Evolutionary conservation across 2,888 invertebrate species (phyloP).

Genomic region (Itoplectis maculator): DNA sequence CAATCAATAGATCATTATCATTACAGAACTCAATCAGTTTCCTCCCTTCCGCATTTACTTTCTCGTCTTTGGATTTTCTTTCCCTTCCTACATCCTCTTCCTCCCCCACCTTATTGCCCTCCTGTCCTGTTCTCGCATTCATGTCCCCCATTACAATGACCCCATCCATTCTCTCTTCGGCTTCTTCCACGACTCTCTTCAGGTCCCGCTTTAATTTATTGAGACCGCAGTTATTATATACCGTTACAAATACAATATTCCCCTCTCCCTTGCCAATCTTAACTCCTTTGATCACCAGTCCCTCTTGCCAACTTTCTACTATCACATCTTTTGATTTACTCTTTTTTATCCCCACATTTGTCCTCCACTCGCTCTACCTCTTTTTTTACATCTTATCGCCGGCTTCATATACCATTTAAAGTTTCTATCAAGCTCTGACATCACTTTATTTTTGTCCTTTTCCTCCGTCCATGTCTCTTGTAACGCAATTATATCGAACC

Average conservation of each 20-base stretch:
- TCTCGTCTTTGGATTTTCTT: constrained; percentile 11
- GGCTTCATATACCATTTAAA: too few species aligned
- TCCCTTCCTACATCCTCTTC: not conserved
- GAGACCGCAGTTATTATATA: constrained; percentile 31
- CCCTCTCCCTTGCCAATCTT: not conserved
- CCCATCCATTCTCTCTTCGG: not conserved
- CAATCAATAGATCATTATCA: not conserved
- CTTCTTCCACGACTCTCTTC: not conserved
- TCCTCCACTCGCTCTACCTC: too few species aligned
- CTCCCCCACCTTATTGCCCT: not conserved
- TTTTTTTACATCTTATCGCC: too few species aligned
- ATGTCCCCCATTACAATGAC: constrained; percentile 24
- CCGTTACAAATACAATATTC: not conserved
- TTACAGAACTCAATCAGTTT: constrained; percentile 5
- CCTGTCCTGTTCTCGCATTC: constrained; percentile 17
- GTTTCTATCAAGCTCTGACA: too few species aligned
- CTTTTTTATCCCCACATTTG: constrained; percentile 34
- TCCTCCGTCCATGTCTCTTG: too few species aligned
- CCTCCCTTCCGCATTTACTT: constrained; percentile 19
- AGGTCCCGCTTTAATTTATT: not conserved
- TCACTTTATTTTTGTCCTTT: too few species aligned
- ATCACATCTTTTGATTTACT: not conserved
- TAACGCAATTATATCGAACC: too few species aligned
- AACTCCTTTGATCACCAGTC: not conserved
- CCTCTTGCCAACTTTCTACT: constrained; percentile 39